These are phyloP conservation scores for Lethocerus indicus DNA, from an alignment of 1,140 invertebrate genomes.

Conservation along the genomic window DNA sequence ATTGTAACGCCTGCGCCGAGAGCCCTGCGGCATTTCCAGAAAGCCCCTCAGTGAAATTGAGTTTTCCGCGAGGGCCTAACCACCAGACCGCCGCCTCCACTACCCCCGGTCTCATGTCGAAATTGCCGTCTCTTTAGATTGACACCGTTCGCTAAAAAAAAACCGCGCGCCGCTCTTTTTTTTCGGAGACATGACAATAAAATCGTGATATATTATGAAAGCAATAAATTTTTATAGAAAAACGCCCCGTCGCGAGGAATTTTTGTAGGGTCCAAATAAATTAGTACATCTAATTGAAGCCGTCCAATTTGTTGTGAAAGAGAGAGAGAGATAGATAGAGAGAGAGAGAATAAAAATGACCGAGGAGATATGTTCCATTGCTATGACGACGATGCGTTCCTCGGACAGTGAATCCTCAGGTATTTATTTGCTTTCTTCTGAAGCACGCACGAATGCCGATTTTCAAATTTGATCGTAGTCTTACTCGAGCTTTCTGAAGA, in stretches of 20 bases:
- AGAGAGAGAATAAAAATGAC: no score
- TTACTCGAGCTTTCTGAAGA: background rate
- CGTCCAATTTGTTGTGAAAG: conserved; percentile 4
- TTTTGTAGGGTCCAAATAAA: conserved; percentile 20
- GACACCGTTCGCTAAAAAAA: background rate
- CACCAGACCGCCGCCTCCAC: background rate
- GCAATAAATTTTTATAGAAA: background rate
- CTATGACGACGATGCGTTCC: conserved; percentile 28
- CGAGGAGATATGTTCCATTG: conserved; percentile 28
- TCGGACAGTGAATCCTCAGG: conserved; percentile 27
- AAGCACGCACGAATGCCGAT: no score
- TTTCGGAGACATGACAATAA: conserved; percentile 7
- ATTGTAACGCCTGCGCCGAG: background rate
- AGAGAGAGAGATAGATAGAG: no score
- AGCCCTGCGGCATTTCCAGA: background rate
- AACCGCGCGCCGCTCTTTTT: background rate
- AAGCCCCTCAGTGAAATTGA: background rate
- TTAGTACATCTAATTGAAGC: conserved; percentile 11
- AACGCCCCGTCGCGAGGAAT: background rate
- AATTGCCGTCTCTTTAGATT: background rate
- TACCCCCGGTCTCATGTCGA: background rate
- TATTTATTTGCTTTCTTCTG: conserved; percentile 20
- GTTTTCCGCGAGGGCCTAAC: conserved; percentile 8
- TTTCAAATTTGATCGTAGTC: background rate
- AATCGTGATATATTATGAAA: conserved; percentile 7